These are phyloP conservation scores for Probaryconus sp. DNA, from an alignment of 1,140 invertebrate genomes.

Conservation along the genomic window DNA sequence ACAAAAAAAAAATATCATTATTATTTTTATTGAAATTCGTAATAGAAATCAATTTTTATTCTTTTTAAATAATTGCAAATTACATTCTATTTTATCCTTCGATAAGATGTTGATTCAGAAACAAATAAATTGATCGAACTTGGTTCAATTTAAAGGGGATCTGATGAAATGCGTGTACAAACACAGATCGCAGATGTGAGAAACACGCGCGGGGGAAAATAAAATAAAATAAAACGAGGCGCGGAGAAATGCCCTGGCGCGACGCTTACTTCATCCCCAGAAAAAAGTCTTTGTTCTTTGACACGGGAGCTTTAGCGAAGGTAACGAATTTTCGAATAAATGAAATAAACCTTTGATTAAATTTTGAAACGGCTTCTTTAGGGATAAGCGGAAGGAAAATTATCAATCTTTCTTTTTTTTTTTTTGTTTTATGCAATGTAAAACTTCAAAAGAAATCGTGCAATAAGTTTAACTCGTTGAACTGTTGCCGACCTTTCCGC, in stretches of 20 bases:
- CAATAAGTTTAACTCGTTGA: conserved; percentile 20
- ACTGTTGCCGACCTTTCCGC: conserved; percentile 31
- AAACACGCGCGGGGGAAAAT: conserved; percentile 5
- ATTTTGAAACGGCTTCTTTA: conserved; percentile 4
- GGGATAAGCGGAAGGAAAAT: neutral
- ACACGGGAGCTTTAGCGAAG: conserved; percentile 15
- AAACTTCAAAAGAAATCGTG: conserved; percentile 31
- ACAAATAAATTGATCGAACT: conserved; percentile 52
- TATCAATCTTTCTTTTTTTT: conserved; percentile 44
- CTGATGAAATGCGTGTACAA: conserved; percentile 31
- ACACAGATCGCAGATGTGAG: conserved; percentile 9
- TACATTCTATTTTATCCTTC: no score
- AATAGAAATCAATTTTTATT: no score
- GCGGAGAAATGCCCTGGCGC: neutral
- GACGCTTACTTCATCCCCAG: conserved; percentile 5
- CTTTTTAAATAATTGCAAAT: no score
- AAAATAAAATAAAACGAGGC: conserved; percentile 6
- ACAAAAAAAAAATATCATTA: no score
- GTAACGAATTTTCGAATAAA: conserved; percentile 14
- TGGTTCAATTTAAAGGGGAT: conserved; percentile 27
- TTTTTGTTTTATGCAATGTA: conserved; percentile 14
- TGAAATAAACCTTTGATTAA: conserved; percentile 38
- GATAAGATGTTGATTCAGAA: conserved; percentile 51
- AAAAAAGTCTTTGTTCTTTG: conserved; percentile 39
- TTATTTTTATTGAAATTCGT: no score